Base-by-base conservation (phyloP, 2,797 vertebrate species). In the Micromesistius poutassou region DNA sequence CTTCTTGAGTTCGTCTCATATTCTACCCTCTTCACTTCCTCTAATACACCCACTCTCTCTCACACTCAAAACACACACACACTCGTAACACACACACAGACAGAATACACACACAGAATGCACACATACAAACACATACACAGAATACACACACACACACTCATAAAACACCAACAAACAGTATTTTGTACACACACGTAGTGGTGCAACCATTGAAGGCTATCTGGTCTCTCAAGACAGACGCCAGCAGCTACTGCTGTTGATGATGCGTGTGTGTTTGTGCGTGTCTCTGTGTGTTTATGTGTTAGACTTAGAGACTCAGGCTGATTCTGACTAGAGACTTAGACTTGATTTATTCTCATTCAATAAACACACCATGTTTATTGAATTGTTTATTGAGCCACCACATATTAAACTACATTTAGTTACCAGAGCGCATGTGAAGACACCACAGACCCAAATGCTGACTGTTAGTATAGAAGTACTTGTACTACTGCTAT, bases 11-110 rank as follows among this genome's bases (percentile, higher is more conserved):
- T 30, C 19, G 50, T 72, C 88, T 79, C 83, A 42, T 84, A 90
- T 85, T 90, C 86, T 88, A 89, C 85, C 88, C 88, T 72, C 86
- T 73, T 75, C 88, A 91, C 90, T 91, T 91, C 89, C 89, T 89
- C 84, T 86, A 35, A 84, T 90, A 80, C 62, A 55, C 83, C 78
- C 82, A 82, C 82, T 82, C 85, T 83, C 82, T 79, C 87, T 78
- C 87, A 40, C 71, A 40, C 71, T 22, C 42, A 71, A 70, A 31
- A 30, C 74, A 76, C 74, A 55, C 30, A 42, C n/a, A 70, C 75
- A 76, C 80, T 70, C 77, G 33, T 36, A 73, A 73, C 46, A 68
- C 55, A 40, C 72, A 74, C 74, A 36, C 33, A 38, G 9, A 30
- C 50, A 75, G 42, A 66, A 71, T 55, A 74, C 36, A 68, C 55